A percentile compares a stretch with the other conserved stretches of the same genome.
These are phyloP conservation scores for Caenorhabditis angaria DNA, from an alignment of 2,888 invertebrate genomes.

Conservation along the genomic window DNA sequence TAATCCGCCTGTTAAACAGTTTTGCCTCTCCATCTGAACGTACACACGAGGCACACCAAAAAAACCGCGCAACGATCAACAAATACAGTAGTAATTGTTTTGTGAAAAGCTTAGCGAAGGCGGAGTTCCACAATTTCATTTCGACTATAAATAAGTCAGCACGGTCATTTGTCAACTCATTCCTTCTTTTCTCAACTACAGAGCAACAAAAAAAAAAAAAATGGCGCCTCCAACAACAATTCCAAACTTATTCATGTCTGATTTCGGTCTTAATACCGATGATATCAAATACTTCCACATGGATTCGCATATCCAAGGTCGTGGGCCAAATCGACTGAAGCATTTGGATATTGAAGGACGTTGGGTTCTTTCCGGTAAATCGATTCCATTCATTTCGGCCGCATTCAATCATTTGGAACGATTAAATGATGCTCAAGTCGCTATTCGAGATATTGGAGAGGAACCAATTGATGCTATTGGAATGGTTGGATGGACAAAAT, in stretches of 20 bases:
- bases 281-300: constrained; percentile 64
- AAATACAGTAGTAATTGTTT: constrained; percentile 13
- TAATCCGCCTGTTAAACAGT: constrained; percentile 46
- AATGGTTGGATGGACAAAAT: constrained; percentile 61
- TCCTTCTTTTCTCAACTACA: constrained; percentile 1
- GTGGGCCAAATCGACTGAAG: constrained; percentile 63
- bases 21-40: constrained; percentile 17
- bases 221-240: constrained; percentile 46
- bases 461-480: constrained; percentile 65
- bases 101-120: constrained; percentile 46
- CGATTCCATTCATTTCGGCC: constrained; percentile 62
- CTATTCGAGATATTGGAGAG: constrained; percentile 58
- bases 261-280: constrained; percentile 59
- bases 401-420: constrained; percentile 64
- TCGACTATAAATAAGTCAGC: constrained; percentile 25
- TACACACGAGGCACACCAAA: neutral
- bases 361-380: constrained; percentile 60
- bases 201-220: neutral
- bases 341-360: constrained; percentile 64
- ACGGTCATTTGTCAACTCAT: constrained; percentile 11
- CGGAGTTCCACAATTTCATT: neutral
- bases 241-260: constrained; percentile 53
- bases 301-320: constrained; percentile 60
- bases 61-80: constrained; percentile 7
- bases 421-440: constrained; percentile 55